Conservation (phyloP, 1,140 invertebrate genomes). For the Drosophila repletoides region DNA sequence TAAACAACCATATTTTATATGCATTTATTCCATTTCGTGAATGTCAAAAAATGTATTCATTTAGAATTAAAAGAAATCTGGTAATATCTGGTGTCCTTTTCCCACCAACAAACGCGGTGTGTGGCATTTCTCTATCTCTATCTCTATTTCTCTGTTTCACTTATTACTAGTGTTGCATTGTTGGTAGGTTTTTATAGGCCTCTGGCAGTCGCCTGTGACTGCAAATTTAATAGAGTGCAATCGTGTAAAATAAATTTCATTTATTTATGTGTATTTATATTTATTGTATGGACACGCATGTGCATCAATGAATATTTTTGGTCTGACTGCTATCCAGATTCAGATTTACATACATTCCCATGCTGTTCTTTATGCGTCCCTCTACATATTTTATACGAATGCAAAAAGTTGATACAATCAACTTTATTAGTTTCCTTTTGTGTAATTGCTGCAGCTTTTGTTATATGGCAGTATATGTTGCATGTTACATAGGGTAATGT, state of each 20-base stretch:
- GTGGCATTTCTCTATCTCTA: too few species aligned
- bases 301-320: neutral
- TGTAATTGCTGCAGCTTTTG: slow-evolving; percentile 27
- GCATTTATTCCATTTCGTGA: too few species aligned
- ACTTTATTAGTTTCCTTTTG: slow-evolving; percentile 22
- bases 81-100: too few species aligned
- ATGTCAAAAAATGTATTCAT: too few species aligned
- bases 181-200: too few species aligned
- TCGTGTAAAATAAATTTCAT: slow-evolving; percentile 58
- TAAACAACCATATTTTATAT: too few species aligned
- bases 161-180: slow-evolving; percentile 1
- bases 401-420: slow-evolving; percentile 16
- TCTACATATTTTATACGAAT: neutral
- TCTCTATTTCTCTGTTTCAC: slow-evolving; percentile 2
- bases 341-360: neutral
- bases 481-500: slow-evolving; percentile 1
- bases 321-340: neutral
- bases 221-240: slow-evolving; percentile 52
- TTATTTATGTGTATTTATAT: slow-evolving; percentile 47
- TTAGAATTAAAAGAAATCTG: too few species aligned
- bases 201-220: too few species aligned
- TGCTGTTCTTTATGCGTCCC: too few species aligned
- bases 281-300: neutral
- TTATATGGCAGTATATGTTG: too few species aligned
- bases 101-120: too few species aligned